Evolutionary conservation across 2,113 vertebrate genomes (phyloP).

Genomic region (Chaenogobius annularis): DNA sequence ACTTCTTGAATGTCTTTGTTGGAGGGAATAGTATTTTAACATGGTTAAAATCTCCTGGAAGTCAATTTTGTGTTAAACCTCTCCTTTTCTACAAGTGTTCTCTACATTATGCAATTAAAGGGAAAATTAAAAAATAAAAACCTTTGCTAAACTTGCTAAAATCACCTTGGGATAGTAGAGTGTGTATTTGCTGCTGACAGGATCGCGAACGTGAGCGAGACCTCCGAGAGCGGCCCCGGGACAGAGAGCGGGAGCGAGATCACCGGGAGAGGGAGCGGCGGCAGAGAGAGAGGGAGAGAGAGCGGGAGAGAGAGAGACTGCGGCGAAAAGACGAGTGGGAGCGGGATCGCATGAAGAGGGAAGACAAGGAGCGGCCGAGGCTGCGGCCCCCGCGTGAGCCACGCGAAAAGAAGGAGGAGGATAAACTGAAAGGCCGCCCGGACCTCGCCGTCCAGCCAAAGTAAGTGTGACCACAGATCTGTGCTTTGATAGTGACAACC

Average conservation of each 20-base stretch:
- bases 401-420: conserved; percentile 91
- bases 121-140: too few relatives aligned
- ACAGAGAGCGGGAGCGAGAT: conserved; percentile 87
- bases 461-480: conserved; percentile 66
- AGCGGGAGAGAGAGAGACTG: conserved; percentile 87
- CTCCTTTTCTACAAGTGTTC: neutral
- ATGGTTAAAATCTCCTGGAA: too few relatives aligned
- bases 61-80: too few relatives aligned
- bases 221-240: conserved; percentile 75
- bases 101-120: neutral
- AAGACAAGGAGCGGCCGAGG: conserved; percentile 89
- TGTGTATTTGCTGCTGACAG: conserved; percentile 58
- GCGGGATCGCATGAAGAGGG: conserved; percentile 84
- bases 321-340: conserved; percentile 90
- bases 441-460: conserved; percentile 80
- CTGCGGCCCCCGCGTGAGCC: conserved; percentile 85
- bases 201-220: conserved; percentile 81
- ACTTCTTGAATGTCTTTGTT: neutral
- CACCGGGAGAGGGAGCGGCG: conserved; percentile 78
- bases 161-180: neutral
- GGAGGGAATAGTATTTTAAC: neutral
- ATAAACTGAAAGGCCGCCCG: conserved; percentile 86
- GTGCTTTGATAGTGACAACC: neutral
- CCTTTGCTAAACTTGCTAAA: too few relatives aligned
- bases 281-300: conserved; percentile 86